phyloP scores from a whole-genome alignment of 2,888 invertebrate species.

The Drosophila greeni region DNA sequence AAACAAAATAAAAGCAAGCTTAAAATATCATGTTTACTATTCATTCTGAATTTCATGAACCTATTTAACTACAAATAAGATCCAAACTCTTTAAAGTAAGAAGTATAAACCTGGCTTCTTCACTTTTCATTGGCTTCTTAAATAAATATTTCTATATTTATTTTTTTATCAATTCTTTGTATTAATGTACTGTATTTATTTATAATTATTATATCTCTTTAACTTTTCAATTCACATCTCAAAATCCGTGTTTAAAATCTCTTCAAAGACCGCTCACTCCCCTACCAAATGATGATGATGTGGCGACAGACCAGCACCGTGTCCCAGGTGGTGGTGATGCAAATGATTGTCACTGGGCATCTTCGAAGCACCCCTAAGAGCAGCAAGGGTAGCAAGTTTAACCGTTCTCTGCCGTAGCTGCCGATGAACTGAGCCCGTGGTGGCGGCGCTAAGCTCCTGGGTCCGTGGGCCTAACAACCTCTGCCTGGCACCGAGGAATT shows the following conservation, averaged over 20 bases:
- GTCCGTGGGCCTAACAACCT: slow-evolving; percentile 24
- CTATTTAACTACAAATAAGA: background rate
- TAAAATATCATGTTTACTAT: background rate
- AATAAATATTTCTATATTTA: background rate
- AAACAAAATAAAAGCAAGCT: background rate
- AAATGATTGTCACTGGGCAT: slow-evolving; percentile 76
- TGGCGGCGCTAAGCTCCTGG: slow-evolving; percentile 6
- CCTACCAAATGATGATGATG: slow-evolving; percentile 77
- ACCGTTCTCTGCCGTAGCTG: slow-evolving; percentile 46
- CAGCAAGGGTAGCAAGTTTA: slow-evolving; percentile 21
- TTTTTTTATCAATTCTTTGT: background rate
- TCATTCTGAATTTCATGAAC: background rate
- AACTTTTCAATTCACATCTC: background rate
- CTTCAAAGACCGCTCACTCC: too few relatives aligned
- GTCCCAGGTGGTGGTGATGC: slow-evolving; percentile 73
- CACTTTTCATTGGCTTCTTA: background rate
- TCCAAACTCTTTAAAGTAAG: background rate
- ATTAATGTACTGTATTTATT: background rate
- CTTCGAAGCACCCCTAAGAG: slow-evolving; percentile 40
- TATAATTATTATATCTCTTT: background rate
- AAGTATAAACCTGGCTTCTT: background rate
- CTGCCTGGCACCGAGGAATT: slow-evolving; percentile 69
- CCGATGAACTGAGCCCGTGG: slow-evolving; percentile 23
- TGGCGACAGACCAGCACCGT: slow-evolving; percentile 71
- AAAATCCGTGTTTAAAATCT: too few relatives aligned